A percentile compares a stretch with the other conserved stretches of the same genome.
Conservation (phyloP, 2,888 invertebrate genomes). For the Tortricodes alternella region DNA sequence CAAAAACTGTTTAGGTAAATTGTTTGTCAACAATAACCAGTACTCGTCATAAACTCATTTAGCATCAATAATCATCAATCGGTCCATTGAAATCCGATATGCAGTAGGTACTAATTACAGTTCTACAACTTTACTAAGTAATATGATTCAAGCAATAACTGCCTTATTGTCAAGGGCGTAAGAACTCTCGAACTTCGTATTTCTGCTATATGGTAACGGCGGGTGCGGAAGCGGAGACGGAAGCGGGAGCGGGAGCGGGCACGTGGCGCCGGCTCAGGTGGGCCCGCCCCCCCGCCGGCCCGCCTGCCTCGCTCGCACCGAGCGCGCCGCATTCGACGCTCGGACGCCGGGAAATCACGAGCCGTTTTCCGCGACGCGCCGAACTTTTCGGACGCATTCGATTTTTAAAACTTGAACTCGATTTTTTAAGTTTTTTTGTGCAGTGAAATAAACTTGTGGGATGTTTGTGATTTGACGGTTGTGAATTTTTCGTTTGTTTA, state of each 20-base stretch:
- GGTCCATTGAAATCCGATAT: constrained; percentile 66
- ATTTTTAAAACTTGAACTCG: constrained; percentile 37
- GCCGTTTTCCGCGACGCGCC: constrained; percentile 72
- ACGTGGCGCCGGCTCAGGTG: constrained; percentile 68
- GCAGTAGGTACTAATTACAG: constrained; percentile 59
- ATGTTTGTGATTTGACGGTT: constrained; percentile 70
- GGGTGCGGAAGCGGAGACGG: constrained; percentile 46
- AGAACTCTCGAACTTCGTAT: too few species aligned
- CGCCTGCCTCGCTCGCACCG: constrained; percentile 54
- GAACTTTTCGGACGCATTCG: constrained; percentile 67
- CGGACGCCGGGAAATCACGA: constrained; percentile 80
- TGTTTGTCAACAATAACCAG: constrained; percentile 31
- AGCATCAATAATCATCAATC: constrained; percentile 62
- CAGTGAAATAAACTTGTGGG: constrained; percentile 63
- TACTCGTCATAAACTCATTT: constrained; percentile 49
- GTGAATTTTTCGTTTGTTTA: constrained; percentile 33
- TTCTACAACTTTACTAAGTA: too few species aligned
- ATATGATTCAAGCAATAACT: too few species aligned
- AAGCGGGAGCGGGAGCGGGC: constrained; percentile 51
- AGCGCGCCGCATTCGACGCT: constrained; percentile 78
- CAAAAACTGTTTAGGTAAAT: background rate
- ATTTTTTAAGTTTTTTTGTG: constrained; percentile 34
- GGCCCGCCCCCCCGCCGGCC: constrained; percentile 70
- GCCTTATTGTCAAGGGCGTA: too few species aligned
- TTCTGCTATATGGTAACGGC: constrained; percentile 48